These are phyloP conservation scores for Euschistus heros DNA, from an alignment of 1,140 invertebrate genomes.

Conservation along the genomic window DNA sequence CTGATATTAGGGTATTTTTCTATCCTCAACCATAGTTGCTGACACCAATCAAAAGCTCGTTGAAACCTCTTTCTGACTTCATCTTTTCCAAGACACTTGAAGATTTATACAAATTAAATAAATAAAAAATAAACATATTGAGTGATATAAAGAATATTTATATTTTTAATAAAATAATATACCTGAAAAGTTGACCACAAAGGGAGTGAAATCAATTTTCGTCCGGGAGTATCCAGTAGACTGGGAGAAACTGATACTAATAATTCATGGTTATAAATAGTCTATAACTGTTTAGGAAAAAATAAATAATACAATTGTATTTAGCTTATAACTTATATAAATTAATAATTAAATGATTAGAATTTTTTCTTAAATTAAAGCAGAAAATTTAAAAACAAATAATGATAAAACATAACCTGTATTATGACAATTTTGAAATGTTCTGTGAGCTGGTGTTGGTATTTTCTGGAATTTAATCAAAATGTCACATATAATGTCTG, in stretches of 20 bases:
- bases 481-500: too few relatives aligned
- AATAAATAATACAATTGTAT: too few relatives aligned
- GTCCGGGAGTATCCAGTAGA: slow-evolving; percentile 36
- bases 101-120: slow-evolving; percentile 19
- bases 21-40: slow-evolving; percentile 59
- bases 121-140: slow-evolving; percentile 11
- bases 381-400: too few relatives aligned
- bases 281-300: slow-evolving; percentile 24
- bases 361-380: too few relatives aligned
- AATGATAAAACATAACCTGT: too few relatives aligned
- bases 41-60: slow-evolving; percentile 62
- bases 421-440: too few relatives aligned
- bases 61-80: slow-evolving; percentile 58
- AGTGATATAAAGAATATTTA: slow-evolving; percentile 11
- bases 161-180: not conserved
- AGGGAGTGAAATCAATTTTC: slow-evolving; percentile 62
- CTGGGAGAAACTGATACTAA: slow-evolving; percentile 12
- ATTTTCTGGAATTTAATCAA: too few relatives aligned
- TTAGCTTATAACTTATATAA: too few relatives aligned
- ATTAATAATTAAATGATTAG: too few relatives aligned
- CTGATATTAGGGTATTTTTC: slow-evolving; percentile 57
- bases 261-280: slow-evolving; percentile 27
- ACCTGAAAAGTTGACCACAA: slow-evolving; percentile 64
- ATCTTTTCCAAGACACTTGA: slow-evolving; percentile 52
- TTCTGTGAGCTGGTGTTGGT: too few relatives aligned